A percentile compares a stretch with the other conserved stretches of the same genome.
These are phyloP conservation scores for Notodonta ziczac DNA, from an alignment of 2,888 invertebrate species.

Conservation along the genomic window DNA sequence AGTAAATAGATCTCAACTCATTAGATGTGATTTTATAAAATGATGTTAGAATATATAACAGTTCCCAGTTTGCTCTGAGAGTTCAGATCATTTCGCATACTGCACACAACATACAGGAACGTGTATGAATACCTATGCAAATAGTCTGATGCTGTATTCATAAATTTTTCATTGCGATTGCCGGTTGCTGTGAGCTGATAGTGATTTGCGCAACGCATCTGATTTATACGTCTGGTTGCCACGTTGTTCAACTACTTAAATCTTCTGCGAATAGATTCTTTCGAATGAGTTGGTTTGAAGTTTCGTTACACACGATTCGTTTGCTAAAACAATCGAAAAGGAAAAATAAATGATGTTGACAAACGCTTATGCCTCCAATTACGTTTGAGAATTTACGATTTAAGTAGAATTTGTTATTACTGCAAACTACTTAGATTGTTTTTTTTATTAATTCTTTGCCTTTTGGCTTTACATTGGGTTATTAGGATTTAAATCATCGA, in stretches of 20 bases:
- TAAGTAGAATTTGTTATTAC: slow-evolving; percentile 11
- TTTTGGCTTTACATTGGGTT: background rate
- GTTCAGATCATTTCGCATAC: no score
- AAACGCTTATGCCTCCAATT: slow-evolving; percentile 25
- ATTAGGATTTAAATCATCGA: no score
- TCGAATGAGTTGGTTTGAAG: slow-evolving; percentile 22
- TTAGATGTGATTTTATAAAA: no score
- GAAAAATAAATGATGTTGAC: slow-evolving; percentile 9
- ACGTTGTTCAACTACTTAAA: slow-evolving; percentile 20
- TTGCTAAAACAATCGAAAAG: slow-evolving; percentile 4
- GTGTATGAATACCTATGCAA: no score
- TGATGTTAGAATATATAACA: no score
- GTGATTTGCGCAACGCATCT: slow-evolving; percentile 70
- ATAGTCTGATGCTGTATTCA: background rate
- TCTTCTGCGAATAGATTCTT: slow-evolving; percentile 21
- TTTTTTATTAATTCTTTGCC: background rate
- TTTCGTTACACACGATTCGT: slow-evolving; percentile 17
- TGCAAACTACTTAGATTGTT: background rate
- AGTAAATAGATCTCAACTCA: no score
- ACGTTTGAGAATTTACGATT: slow-evolving; percentile 15
- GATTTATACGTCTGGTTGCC: slow-evolving; percentile 72
- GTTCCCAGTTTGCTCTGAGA: no score
- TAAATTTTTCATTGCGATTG: background rate
- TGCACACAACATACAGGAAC: no score
- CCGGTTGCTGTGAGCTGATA: slow-evolving; percentile 27